A percentile compares a stretch with the other conserved stretches of the same genome.
Conservation (phyloP, 2,113 vertebrate genomes). For the Pungitius pungitius region DNA sequence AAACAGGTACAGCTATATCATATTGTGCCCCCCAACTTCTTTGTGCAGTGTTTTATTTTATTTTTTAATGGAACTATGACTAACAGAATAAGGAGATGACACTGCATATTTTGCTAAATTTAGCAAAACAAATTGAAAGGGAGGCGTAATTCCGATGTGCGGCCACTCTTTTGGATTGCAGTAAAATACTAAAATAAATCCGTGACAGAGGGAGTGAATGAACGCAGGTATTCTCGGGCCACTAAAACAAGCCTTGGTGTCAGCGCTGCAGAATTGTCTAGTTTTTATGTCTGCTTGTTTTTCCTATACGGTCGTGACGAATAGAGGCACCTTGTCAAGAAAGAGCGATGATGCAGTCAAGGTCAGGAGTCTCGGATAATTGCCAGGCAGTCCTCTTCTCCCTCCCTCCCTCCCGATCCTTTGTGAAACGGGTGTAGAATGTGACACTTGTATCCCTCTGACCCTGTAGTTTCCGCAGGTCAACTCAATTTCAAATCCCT, state of each 20-base stretch:
- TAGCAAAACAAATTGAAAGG: constrained; percentile 13
- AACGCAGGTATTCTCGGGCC: not conserved
- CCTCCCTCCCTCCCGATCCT: constrained; percentile 7
- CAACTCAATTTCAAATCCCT: constrained; percentile 37
- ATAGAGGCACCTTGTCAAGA: not conserved
- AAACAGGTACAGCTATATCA: not conserved
- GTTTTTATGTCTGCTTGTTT: not conserved
- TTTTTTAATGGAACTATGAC: not conserved
- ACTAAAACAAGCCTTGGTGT: not conserved
- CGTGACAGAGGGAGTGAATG: not conserved
- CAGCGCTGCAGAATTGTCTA: not conserved
- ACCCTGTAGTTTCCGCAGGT: constrained; percentile 55
- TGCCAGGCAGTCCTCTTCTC: constrained; percentile 18
- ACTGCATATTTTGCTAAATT: not conserved
- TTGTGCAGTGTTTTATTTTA: not conserved
- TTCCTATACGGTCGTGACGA: not conserved
- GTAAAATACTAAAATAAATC: not conserved
- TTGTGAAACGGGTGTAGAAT: constrained; percentile 35
- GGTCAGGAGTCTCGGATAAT: constrained; percentile 43
- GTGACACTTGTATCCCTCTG: constrained; percentile 53
- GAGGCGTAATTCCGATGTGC: constrained; percentile 6
- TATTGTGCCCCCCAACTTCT: too few species aligned
- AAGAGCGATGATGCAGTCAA: constrained; percentile 2
- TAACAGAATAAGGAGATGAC: not conserved
- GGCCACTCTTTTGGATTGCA: not conserved